Evolutionary conservation across 2,888 invertebrate species (phyloP).

Genomic region (Eilema depressum): DNA sequence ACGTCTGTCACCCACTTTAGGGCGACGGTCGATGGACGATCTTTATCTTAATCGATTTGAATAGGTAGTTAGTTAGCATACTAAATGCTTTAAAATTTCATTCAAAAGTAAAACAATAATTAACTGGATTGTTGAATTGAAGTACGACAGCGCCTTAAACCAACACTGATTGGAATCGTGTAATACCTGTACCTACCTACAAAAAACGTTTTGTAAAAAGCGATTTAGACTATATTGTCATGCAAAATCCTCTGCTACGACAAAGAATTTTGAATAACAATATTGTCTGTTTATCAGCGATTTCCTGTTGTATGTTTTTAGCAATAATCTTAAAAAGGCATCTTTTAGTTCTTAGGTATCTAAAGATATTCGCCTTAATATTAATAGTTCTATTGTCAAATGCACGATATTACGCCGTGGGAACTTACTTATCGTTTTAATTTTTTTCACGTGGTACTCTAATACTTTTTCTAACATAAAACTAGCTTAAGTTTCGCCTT

Average conservation of each 20-base stretch:
- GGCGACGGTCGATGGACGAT: too few relatives aligned
- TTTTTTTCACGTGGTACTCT: too few relatives aligned
- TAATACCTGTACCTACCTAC: neutral
- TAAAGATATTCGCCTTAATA: neutral
- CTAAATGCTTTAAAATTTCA: too few relatives aligned
- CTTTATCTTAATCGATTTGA: too few relatives aligned
- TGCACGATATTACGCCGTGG: neutral
- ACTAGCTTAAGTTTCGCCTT: too few relatives aligned
- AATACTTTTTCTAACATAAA: too few relatives aligned
- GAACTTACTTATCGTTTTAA: too few relatives aligned
- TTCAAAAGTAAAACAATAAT: too few relatives aligned
- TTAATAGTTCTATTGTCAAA: neutral
- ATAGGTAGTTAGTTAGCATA: too few relatives aligned
- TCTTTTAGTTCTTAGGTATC: neutral
- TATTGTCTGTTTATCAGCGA: neutral
- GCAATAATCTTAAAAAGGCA: neutral
- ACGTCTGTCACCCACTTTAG: too few relatives aligned
- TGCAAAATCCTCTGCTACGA: neutral
- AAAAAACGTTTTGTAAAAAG: neutral
- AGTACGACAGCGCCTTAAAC: neutral
- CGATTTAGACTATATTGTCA: neutral
- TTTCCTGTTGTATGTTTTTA: neutral
- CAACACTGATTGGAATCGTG: neutral
- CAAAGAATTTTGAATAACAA: too few relatives aligned
- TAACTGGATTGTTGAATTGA: neutral